phyloP scores from a whole-genome alignment of 2,113 vertebrate genomes.

The Anseranas semipalmata region DNA sequence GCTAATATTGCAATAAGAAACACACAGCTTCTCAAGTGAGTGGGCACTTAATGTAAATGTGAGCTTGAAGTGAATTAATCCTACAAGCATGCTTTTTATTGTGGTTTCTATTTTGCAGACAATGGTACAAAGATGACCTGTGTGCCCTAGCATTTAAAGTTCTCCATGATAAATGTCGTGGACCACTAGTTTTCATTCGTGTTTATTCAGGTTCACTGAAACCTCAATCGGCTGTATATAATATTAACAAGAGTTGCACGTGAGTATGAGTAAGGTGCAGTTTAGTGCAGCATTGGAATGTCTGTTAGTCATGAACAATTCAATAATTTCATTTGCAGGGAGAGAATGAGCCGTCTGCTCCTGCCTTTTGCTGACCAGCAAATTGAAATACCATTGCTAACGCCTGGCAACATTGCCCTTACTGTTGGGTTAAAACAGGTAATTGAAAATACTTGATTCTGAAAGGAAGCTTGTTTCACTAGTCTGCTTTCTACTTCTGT shows the following conservation, averaged over 20 bases:
- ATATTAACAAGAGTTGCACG: constrained; percentile 91
- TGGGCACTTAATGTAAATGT: not conserved
- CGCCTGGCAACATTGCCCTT: constrained; percentile 93
- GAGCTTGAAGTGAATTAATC: not conserved
- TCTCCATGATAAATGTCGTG: constrained; percentile 93
- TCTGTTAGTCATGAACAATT: not conserved
- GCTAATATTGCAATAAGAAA: not conserved
- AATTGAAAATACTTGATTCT: constrained; percentile 32
- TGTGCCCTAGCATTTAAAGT: constrained; percentile 97
- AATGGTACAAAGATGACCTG: constrained; percentile 90
- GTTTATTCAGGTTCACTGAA: constrained; percentile 94
- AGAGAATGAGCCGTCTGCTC: constrained; percentile 92
- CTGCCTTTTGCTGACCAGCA: constrained; percentile 97
- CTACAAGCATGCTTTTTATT: not conserved
- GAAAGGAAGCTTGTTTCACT: not conserved
- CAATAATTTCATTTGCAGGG: constrained; percentile 75
- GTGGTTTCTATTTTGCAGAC: constrained; percentile 74
- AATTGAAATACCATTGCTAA: constrained; percentile 89
- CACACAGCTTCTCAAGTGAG: not conserved
- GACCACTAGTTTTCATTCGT: constrained; percentile 92
- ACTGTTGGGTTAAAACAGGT: constrained; percentile 95
- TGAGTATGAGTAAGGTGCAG: constrained; percentile 67
- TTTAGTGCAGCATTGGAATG: not conserved
- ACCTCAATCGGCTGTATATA: constrained; percentile 88
- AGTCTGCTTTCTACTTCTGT: not conserved